Evolutionary conservation across 2,113 vertebrate species (phyloP).

Genomic region (Onychostruthus taczanowskii): DNA sequence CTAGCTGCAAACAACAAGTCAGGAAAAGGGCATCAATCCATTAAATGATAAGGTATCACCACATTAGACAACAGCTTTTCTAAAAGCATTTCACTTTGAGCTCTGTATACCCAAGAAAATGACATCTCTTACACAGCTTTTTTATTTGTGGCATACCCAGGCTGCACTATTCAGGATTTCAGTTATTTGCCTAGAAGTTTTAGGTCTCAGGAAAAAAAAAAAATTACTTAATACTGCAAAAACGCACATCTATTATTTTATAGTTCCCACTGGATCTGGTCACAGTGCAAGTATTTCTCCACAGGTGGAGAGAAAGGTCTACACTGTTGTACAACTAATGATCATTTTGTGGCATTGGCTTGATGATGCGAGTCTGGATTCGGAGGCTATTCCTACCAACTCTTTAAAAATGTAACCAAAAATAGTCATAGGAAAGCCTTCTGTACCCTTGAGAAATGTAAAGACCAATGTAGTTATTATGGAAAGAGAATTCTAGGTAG

Average conservation of each 20-base stretch:
- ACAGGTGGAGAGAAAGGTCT: background rate
- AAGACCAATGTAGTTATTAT: background rate
- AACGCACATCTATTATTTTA: background rate
- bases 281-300: background rate
- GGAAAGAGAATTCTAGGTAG: background rate
- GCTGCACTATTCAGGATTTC: background rate
- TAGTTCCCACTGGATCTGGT: background rate
- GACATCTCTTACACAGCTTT: background rate
- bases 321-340: background rate
- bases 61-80: conserved; percentile 35
- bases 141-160: background rate
- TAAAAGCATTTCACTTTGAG: background rate
- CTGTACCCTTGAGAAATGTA: background rate
- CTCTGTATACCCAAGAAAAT: conserved; percentile 13
- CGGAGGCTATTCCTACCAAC: background rate
- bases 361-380: background rate
- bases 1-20: background rate
- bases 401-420: background rate
- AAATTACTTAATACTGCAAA: background rate
- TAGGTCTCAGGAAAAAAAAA: background rate
- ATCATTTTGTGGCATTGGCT: background rate
- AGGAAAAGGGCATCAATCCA: background rate
- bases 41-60: conserved; percentile 27
- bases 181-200: background rate
- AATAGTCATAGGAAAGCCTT: background rate